phyloP scores from a whole-genome alignment of 1,140 invertebrate genomes.

The Aphis craccivora region DNA sequence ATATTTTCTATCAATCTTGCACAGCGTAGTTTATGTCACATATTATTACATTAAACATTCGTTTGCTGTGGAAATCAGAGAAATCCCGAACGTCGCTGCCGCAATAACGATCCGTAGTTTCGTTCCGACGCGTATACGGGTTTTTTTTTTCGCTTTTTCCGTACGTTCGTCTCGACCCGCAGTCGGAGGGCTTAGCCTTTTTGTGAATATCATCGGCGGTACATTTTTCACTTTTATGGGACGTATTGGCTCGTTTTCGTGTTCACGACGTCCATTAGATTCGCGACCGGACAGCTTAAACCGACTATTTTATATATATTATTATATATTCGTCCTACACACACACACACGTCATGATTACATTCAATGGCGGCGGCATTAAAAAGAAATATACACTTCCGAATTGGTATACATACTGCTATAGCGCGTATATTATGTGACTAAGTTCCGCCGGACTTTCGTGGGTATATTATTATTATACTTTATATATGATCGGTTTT shows the following conservation, averaged over 20 bases:
- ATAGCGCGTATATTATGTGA: not conserved
- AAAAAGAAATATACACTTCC: not conserved
- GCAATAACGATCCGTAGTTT: not conserved
- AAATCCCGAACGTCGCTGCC: not conserved
- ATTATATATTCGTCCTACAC: not conserved
- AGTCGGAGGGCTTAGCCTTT: not conserved
- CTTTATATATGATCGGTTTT: not conserved
- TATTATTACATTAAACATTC: not conserved
- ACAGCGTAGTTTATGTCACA: not conserved
- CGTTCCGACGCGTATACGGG: not conserved
- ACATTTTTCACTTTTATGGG: slow-evolving; percentile 52
- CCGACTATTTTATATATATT: slow-evolving; percentile 9
- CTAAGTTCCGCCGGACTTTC: not conserved
- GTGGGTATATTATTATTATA: not conserved
- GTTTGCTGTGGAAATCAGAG: not conserved
- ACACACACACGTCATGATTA: not conserved
- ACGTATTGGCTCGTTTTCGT: slow-evolving; percentile 43
- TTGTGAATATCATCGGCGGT: not conserved
- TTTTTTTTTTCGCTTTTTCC: not conserved
- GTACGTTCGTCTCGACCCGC: not conserved
- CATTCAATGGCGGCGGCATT: not conserved
- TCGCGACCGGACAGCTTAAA: slow-evolving; percentile 8
- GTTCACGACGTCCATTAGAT: slow-evolving; percentile 22
- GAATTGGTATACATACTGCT: not conserved
- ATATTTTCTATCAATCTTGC: not conserved